phyloP scores from a whole-genome alignment of 2,888 invertebrate species.

The Geophilus truncorum region DNA sequence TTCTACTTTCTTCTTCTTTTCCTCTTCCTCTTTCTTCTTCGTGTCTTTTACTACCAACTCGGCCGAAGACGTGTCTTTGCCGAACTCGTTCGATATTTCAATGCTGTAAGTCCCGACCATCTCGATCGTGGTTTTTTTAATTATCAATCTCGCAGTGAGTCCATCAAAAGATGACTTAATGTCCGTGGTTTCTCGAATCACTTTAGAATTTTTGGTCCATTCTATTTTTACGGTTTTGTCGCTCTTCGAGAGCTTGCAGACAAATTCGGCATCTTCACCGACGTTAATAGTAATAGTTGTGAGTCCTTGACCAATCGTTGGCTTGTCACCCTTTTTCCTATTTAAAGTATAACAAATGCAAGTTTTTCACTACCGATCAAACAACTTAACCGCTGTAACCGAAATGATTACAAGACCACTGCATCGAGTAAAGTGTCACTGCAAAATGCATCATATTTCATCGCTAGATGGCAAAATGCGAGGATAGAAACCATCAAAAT shows the following conservation, averaged over 20 bases:
- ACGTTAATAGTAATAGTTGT: constrained; percentile 58
- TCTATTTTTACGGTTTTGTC: constrained; percentile 75
- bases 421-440: too few relatives aligned
- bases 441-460: too few relatives aligned
- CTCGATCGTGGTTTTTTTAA: constrained; percentile 67
- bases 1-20: constrained; percentile 41
- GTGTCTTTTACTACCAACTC: constrained; percentile 68
- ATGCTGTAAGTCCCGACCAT: constrained; percentile 76
- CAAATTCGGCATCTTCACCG: constrained; percentile 71
- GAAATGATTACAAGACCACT: too few relatives aligned
- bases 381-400: not conserved
- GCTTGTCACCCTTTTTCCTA: constrained; percentile 62
- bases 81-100: constrained; percentile 82
- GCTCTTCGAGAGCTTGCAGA: constrained; percentile 65
- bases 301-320: constrained; percentile 53
- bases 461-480: too few relatives aligned
- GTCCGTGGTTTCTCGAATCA: constrained; percentile 71
- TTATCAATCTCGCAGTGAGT: constrained; percentile 69
- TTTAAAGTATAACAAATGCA: too few relatives aligned
- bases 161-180: constrained; percentile 78
- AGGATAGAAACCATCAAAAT: too few relatives aligned
- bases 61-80: constrained; percentile 80
- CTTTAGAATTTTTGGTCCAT: constrained; percentile 69
- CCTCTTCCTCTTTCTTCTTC: constrained; percentile 39
- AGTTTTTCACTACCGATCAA: not conserved